A percentile compares a stretch with the other conserved stretches of the same genome.
phyloP scores from a whole-genome alignment of 2,888 invertebrate species.

The Aphodius sticticus region DNA sequence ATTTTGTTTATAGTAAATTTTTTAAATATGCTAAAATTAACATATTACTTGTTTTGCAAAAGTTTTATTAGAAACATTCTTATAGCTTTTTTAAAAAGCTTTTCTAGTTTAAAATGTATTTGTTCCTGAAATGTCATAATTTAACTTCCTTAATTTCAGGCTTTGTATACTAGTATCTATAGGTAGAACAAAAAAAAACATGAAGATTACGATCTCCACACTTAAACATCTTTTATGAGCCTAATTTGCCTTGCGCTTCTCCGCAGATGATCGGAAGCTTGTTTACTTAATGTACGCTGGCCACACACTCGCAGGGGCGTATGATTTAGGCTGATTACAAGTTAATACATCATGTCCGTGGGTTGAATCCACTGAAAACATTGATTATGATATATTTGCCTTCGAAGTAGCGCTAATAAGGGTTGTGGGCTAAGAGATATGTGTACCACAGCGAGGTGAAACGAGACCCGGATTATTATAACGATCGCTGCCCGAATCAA shows the following conservation, averaged over 20 bases:
- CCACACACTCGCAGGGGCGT: not conserved
- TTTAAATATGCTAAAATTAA: too few relatives aligned
- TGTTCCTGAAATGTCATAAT: too few relatives aligned
- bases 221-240: not conserved
- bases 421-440: not conserved
- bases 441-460: not conserved
- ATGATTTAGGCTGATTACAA: constrained; percentile 4
- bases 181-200: not conserved
- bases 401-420: not conserved
- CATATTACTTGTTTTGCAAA: too few relatives aligned
- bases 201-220: not conserved
- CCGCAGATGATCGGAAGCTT: not conserved
- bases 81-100: too few relatives aligned
- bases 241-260: not conserved
- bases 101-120: too few relatives aligned
- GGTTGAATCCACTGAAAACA: not conserved
- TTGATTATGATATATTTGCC: not conserved
- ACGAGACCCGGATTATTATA: not conserved
- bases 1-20: too few relatives aligned
- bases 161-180: not conserved
- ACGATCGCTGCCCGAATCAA: not conserved
- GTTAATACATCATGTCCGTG: not conserved
- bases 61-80: too few relatives aligned
- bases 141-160: not conserved
- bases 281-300: not conserved